Base-by-base conservation (phyloP, 2,113 vertebrate species). In the Pavo muticus region DNA sequence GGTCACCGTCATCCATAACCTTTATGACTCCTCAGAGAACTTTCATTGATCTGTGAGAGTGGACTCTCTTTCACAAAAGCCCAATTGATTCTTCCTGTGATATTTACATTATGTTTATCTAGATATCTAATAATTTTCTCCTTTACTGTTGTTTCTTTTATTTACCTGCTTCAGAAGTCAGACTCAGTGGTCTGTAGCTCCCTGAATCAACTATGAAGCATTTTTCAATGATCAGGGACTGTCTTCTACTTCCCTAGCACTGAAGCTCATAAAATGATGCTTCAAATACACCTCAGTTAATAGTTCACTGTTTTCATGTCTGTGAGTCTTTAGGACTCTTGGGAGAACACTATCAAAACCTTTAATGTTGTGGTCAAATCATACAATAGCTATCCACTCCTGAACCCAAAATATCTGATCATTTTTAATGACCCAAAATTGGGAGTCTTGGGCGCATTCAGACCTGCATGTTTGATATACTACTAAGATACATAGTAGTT, bases 91-190 rank as follows among this genome's bases (percentile, higher is more conserved):
- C 37, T 82, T 57, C 78, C 47, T 70, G n/a, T n/a, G 54, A 73
- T 80, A 63, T 23, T n/a, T n/a, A 19, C 30, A n/a, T 57, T 19
- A 57, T 11, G 19, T 39, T 25, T 10, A 32, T 73, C 85, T 45
- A 74, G 30, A 30, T 86, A 77, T 39, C 60, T 86, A 56, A 37
- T 91, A 90, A 73, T 90, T 91, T 32, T 76, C 5, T 80, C 52
- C 17, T 80, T 88, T 90, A 47, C 73, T 63, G 37, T 5, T 39
- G 5, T 77, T 95, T 86, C 72, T 85, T 94, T 80, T 87, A 90
- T 90, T 88, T 93, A 77, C 50, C 65, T 80, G 68, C 14, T 88
- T 71, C 0, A 0, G 75, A 86, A 94, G 64, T 73, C 75, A 91
- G 30, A 52, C 59, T 93, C 11, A 25, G 54, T 0, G 1, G n/a